Conservation (phyloP, 2,113 vertebrate genomes). For the Clarias batrachus region DNA sequence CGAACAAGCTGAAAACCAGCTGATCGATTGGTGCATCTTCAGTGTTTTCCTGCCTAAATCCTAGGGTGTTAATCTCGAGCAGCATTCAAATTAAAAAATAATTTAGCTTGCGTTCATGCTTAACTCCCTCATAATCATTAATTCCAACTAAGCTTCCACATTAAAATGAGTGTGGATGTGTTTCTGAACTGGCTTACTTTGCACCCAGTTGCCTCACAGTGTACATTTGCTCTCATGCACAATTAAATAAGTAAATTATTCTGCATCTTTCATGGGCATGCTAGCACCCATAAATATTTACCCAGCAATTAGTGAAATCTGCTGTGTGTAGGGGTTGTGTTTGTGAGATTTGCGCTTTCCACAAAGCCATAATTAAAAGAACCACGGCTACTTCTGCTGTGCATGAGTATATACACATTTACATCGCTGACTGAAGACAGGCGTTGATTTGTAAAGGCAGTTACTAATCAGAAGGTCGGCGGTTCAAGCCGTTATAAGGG, state of each 20-base stretch:
- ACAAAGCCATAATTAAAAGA: background rate
- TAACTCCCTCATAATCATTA: background rate
- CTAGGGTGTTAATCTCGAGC: background rate
- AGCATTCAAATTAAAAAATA: background rate
- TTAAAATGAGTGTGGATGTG: background rate
- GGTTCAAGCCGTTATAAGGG: too few species aligned
- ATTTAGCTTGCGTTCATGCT: too few species aligned
- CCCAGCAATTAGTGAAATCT: background rate
- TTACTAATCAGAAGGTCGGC: too few species aligned
- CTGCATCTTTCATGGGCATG: background rate
- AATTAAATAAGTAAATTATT: background rate
- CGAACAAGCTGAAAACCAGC: too few species aligned
- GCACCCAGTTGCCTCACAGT: background rate
- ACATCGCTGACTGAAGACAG: background rate
- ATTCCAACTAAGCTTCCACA: background rate
- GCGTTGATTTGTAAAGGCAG: background rate
- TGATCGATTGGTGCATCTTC: too few species aligned
- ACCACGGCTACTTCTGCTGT: too few species aligned
- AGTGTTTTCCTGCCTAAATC: too few species aligned
- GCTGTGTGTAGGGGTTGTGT: background rate
- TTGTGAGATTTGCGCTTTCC: background rate
- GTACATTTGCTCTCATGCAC: background rate
- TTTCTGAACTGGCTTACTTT: slow-evolving; percentile 4
- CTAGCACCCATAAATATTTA: background rate
- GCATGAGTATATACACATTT: too few species aligned